These are phyloP conservation scores for Nycticryphes semicollaris DNA, from an alignment of 2,113 vertebrate genomes.

Conservation along the genomic window DNA sequence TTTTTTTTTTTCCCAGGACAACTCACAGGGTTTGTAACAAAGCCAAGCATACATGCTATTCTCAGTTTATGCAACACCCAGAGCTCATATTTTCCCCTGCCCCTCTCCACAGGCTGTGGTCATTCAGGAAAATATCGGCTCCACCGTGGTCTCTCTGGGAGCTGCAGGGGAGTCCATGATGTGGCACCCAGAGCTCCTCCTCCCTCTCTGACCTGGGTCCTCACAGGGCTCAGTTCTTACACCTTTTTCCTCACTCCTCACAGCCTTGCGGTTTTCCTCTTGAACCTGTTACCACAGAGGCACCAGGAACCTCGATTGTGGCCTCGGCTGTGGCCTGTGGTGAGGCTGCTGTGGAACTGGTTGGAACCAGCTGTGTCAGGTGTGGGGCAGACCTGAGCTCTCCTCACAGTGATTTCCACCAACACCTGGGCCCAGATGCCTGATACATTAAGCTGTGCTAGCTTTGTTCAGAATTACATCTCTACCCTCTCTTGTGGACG, in stretches of 20 bases:
- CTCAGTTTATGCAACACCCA: accelerated
- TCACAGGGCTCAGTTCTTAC: accelerated
- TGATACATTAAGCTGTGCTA: accelerated
- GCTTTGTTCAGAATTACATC: neutral
- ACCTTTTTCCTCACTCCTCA: too few species aligned
- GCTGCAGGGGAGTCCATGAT: too few species aligned
- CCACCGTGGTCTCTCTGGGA: accelerated
- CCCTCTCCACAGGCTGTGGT: neutral
- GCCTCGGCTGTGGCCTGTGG: neutral
- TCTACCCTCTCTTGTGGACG: neutral
- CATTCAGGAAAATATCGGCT: neutral
- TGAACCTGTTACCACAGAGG: neutral
- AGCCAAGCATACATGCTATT: accelerated
- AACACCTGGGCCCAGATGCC: accelerated
- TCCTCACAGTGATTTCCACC: neutral
- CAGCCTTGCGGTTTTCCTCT: neutral
- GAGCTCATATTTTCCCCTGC: accelerated
- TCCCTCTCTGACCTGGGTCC: neutral
- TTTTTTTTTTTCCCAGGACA: too few species aligned
- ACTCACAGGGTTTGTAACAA: accelerated
- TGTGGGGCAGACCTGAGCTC: accelerated
- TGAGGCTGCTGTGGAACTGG: too few species aligned
- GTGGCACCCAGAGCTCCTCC: accelerated
- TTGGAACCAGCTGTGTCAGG: accelerated
- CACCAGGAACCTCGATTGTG: accelerated